phyloP scores from a whole-genome alignment of 2,113 vertebrate species.

The Cardinalis cardinalis region DNA sequence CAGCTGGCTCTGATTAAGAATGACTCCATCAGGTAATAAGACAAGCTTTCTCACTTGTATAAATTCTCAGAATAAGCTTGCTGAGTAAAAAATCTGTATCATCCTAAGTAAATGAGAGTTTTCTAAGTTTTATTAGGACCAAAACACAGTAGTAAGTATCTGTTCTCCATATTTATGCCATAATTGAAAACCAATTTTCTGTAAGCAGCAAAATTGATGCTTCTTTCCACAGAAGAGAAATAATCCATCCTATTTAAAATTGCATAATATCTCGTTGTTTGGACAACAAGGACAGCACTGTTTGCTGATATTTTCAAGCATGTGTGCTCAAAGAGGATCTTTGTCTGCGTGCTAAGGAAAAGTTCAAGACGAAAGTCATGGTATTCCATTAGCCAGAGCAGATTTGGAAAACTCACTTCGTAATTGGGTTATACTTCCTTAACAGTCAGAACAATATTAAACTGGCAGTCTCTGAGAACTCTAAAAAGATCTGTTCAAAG shows the following conservation, averaged over 20 bases:
- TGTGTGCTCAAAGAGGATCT: not conserved
- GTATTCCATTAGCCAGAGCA: not conserved
- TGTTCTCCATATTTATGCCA: not conserved
- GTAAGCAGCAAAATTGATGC: not conserved
- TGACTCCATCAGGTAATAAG: not conserved
- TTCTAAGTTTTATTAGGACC: not conserved
- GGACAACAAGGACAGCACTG: not conserved
- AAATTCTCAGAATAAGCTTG: not conserved
- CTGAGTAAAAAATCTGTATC: not conserved
- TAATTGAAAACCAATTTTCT: not conserved
- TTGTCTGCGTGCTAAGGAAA: not conserved
- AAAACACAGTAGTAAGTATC: not conserved
- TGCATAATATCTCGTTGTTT: not conserved
- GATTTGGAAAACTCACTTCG: not conserved
- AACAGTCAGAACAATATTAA: not conserved
- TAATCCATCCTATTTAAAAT: not conserved
- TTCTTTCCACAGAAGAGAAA: not conserved
- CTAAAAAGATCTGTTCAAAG: not conserved
- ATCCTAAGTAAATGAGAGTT: not conserved
- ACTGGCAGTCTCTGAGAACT: not conserved
- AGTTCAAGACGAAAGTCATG: not conserved
- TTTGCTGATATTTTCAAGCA: slow-evolving; percentile 7
- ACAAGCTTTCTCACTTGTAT: not conserved
- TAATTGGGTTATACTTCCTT: not conserved
- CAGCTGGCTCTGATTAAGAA: not conserved